Base-by-base conservation (phyloP, 1,140 invertebrate genomes). In the Gryon sp. region DNA sequence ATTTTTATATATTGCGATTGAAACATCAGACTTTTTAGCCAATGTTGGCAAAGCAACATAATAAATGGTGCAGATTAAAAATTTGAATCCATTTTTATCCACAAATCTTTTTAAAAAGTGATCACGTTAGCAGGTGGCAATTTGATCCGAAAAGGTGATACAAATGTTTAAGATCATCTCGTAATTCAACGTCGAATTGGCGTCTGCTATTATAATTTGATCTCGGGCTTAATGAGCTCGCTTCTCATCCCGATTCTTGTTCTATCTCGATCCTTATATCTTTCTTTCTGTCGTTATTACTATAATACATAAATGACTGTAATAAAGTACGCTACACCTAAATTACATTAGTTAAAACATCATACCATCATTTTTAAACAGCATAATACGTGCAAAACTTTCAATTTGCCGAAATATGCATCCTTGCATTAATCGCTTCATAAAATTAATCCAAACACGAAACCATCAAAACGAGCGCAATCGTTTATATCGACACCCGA, bases 151-250 rank as follows among this genome's bases (percentile, higher is more conserved):
- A 55, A 46, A 18, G 30, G 34, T 24, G 68, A 73, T 78, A 73
- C 48, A 57, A 59, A 73, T 78, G 50, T 50, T 63, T 55, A 43
- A 69, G 57, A 73, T 63, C 50, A 19, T 68, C 62, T 22, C 55
- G 68, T 78, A 69, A 73, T 59, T 72, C 75, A 68, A 73, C 62
- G 68, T 12, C 57, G 20, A 55, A 52, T 2, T 38, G 52, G 46
- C 30, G 55, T 68, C 75, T 59, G 57, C 63, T 63, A 69, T 78
- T 63, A 65, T 74, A 74, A 78, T 78, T 78, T 57, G 63, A 78
- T 78, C 65, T 70, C 24, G 28, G 26, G 38, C 65, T 65, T 74
- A 78, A 74, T 74, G 76, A 78, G 65, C 69, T 55, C 59, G 30
- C 63, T 70, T 65, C 70, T 65, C 76, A 66, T 65, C 50, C 68